Base-by-base conservation (phyloP, 2,113 vertebrate species). In the Pollachius pollachius region DNA sequence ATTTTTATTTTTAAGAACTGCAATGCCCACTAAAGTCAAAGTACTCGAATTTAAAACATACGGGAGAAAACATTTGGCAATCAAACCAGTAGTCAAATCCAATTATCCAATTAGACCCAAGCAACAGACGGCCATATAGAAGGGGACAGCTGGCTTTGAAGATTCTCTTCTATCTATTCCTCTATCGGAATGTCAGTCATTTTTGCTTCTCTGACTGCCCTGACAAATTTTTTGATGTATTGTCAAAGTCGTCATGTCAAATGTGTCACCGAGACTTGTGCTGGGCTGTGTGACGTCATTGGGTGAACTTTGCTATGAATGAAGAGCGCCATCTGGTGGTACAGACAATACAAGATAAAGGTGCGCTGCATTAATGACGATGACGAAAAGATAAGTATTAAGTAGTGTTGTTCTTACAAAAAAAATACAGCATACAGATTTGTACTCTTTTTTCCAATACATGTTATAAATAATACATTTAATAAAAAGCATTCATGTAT, bases 321-420 rank as follows among this genome's bases (percentile, higher is more conserved):
- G 84, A 77, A 81, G 63, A 87, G 81, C 88, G 69, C 88, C 87
- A 85, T 85, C 89, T 86, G 83, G 85, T 84, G 89, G 27, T 34
- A 5, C 0, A 13, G 23, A 3, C 25, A 19, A 37, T 21, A 5
- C 8, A 11, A 59, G 56, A 57, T 23, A 15, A 48, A 48, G 12
- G 7, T 13, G 2, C 8, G 41, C 30, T 34, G 4, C 30, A 48
- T 9, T 9, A 48, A 48, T 13, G 41, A 9, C 8, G 41, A 48
- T 48, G 41, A 7, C 8, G 11, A 48, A 48, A 34, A 34, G 30
- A 34, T 34, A 4, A 4, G 30, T 23, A 1, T 34, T n/a, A n/a
- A n/a, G n/a, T n/a, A n/a, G 30, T 34, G 6, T 34, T 5, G 4
- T 34, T 34, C 30, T 34, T 34, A 4, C 2, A 34, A 34, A 34